Conservation (phyloP, 2,113 vertebrate genomes). For the Sisor rabdophorus region DNA sequence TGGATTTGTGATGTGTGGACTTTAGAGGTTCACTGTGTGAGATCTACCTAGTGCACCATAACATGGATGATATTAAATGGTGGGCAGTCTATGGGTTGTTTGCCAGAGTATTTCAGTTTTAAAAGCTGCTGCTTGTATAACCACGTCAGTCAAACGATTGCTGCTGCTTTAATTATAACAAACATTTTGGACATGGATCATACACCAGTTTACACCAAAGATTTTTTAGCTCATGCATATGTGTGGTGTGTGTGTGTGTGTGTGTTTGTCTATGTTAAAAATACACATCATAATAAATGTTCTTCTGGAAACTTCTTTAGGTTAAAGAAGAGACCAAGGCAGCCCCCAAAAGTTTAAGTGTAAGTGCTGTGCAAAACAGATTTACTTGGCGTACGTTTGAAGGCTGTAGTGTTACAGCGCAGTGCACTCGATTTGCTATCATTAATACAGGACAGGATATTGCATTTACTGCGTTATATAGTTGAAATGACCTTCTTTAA, state of each 20-base stretch:
- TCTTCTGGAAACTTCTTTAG: conserved; percentile 61
- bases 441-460: background rate
- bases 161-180: conserved; percentile 32
- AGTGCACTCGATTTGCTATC: background rate
- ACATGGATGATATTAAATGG: conserved; percentile 2
- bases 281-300: conserved; percentile 34
- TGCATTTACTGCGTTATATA: background rate
- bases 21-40: conserved; percentile 11
- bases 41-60: conserved; percentile 16
- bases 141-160: conserved; percentile 14
- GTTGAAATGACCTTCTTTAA: background rate
- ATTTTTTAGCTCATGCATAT: background rate
- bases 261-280: conserved; percentile 9
- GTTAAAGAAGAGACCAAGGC: conserved; percentile 76
- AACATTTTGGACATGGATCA: background rate
- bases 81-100: background rate
- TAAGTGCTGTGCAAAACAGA: conserved; percentile 57
- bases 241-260: conserved; percentile 29
- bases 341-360: conserved; percentile 57
- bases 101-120: conserved; percentile 21
- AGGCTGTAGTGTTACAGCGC: background rate
- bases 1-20: conserved; percentile 15
- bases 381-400: background rate
- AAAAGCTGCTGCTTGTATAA: conserved; percentile 29
- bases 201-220: background rate